Base-by-base conservation (phyloP, 2,888 invertebrate species). In the Neoaliturus tenellus region DNA sequence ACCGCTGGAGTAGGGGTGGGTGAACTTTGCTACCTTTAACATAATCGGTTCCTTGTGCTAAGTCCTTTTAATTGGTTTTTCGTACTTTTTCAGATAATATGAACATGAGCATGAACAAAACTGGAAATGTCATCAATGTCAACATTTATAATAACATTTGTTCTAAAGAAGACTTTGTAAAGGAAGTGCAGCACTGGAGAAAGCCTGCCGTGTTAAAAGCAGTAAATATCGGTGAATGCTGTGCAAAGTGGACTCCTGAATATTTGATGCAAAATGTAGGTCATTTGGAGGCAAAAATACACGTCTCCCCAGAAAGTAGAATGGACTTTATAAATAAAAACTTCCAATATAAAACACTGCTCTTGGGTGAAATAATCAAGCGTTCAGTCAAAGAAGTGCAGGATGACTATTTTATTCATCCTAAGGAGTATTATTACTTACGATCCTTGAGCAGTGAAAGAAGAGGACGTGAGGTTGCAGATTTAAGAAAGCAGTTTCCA, bases 251-350 rank as follows among this genome's bases (percentile, higher is more conserved):
- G 92, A 91, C 90, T 0, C 85, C 88, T 3, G 90, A 91, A 17
- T 92, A 92, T 88, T 87, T 92, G 48, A 87, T 88, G n/a, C 85
- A 89, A 1, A 87, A 88, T 73, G 89, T 90, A 12, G 90, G 90
- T 17, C 86, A 89, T n/a, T 88, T 89, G 67, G 88, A 89, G 48
- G 92, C 92, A 1, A 91, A 91, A 88, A 89, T 92, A 82, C 92
- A 92, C 88, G 91, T 91, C n/a, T 90, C 91, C 41, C 85, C 88
- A 55, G 88, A 88, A 23, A 88, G 89, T 25, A 89, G 90, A 83
- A 90, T 92, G 90, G 91, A 92, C 88, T 92, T 92, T 87, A 88
- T 92, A 28, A 88, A 89, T 44, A 92, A 92, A 87, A 92, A 92
- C 86, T 92, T 92, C 88, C 82, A 89, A 0, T 92, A 92, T 88